phyloP scores from a whole-genome alignment of 2,797 vertebrate genomes.

The Etheostoma nigrum region DNA sequence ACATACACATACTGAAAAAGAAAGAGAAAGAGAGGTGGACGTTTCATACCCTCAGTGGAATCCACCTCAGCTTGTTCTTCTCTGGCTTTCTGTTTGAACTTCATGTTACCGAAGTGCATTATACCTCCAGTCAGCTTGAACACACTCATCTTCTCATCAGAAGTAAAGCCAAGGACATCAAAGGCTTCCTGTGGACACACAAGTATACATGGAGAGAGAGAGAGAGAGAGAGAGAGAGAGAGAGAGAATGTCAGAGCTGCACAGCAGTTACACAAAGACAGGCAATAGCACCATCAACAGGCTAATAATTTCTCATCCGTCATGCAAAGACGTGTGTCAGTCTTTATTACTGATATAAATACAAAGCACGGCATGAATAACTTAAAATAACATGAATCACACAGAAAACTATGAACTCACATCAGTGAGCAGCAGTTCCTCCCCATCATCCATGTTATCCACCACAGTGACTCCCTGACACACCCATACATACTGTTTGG shows the following conservation, averaged over 20 bases:
- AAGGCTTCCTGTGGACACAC: slow-evolving; percentile 72
- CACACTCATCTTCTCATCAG: slow-evolving; percentile 77
- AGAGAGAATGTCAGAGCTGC: not conserved
- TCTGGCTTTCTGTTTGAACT: slow-evolving; percentile 85
- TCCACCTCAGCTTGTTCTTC: slow-evolving; percentile 85
- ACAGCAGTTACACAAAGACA: slow-evolving; percentile 1
- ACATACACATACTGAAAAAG: not conserved
- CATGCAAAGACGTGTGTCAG: not conserved
- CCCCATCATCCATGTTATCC: slow-evolving; percentile 73
- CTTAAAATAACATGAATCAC: not conserved
- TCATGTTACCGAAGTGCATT: slow-evolving; percentile 80
- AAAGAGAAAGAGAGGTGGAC: not conserved
- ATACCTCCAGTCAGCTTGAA: slow-evolving; percentile 79
- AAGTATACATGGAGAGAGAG: not conserved
- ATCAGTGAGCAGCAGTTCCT: slow-evolving; percentile 79
- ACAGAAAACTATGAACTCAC: slow-evolving; percentile 47
- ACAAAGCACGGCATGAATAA: not conserved
- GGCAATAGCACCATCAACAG: slow-evolving; percentile 46
- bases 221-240: not conserved
- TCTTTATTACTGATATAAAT: not conserved
- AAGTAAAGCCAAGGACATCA: slow-evolving; percentile 81
- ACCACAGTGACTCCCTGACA: slow-evolving; percentile 78
- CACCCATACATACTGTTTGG: slow-evolving; percentile 74
- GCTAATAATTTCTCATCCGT: not conserved
- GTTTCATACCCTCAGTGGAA: slow-evolving; percentile 66